Conservation (phyloP, 2,888 invertebrate species). For the Luperina nickerlii region DNA sequence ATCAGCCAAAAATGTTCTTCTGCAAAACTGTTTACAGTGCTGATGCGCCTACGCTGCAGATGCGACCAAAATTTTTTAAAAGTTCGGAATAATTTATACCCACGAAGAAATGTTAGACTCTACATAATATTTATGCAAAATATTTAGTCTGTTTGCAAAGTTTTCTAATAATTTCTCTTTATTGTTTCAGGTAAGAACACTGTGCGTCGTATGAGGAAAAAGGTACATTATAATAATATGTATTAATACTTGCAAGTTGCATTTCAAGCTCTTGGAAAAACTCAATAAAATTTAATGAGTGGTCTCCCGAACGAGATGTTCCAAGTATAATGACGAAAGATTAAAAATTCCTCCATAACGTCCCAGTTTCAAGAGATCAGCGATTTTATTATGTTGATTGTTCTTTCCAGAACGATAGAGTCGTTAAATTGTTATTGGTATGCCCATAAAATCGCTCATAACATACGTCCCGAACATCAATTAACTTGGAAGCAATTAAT, state of each 20-base stretch:
- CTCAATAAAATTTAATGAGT: conserved; percentile 48
- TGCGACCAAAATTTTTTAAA: conserved; percentile 18
- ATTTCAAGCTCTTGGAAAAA: conserved; percentile 24
- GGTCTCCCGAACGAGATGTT: conserved; percentile 25
- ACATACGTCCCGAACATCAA: conserved; percentile 72
- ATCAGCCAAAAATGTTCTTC: background rate
- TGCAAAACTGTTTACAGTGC: background rate
- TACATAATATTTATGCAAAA: background rate
- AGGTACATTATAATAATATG: conserved; percentile 15
- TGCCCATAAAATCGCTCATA: conserved; percentile 73
- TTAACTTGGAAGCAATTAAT: conserved; percentile 74
- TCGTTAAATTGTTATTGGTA: conserved; percentile 76
- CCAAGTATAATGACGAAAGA: conserved; percentile 45
- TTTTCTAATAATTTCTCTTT: background rate
- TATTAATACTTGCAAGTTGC: conserved; percentile 7
- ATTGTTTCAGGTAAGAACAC: conserved; percentile 33
- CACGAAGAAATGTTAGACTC: background rate
- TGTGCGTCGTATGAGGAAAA: conserved; percentile 7
- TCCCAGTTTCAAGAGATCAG: conserved; percentile 57
- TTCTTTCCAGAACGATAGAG: conserved; percentile 64
- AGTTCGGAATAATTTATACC: conserved; percentile 1
- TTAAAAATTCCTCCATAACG: conserved; percentile 59
- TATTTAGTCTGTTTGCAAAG: background rate
- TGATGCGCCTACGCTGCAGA: conserved; percentile 14
- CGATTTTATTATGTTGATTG: conserved; percentile 68